These are phyloP conservation scores for Drosophila niveifrons DNA, from an alignment of 2,888 invertebrate genomes.

Conservation along the genomic window DNA sequence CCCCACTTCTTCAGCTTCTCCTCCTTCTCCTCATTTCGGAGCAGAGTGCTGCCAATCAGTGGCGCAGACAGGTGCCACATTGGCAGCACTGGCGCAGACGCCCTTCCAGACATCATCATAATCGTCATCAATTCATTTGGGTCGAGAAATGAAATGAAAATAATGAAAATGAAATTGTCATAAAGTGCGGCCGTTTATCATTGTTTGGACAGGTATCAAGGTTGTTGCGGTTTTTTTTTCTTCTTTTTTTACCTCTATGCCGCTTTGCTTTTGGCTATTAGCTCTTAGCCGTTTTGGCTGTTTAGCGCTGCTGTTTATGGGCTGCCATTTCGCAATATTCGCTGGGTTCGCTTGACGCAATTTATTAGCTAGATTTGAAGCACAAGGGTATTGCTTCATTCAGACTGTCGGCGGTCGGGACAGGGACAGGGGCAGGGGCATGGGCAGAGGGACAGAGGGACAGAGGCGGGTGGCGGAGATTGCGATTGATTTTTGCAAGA, in stretches of 20 bases:
- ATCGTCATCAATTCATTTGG: conserved; percentile 1
- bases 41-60: background rate
- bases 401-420: background rate
- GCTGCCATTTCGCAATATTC: conserved; percentile 54
- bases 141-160: conserved; percentile 10
- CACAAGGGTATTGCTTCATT: conserved; percentile 67
- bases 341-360: conserved; percentile 59
- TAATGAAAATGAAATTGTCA: conserved; percentile 57
- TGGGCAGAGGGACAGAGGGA: background rate
- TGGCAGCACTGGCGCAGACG: background rate
- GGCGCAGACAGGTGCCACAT: background rate
- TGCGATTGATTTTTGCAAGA: conserved; percentile 58
- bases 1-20: background rate
- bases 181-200: conserved; percentile 60
- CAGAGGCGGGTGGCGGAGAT: conserved; percentile 11
- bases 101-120: background rate
- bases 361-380: conserved; percentile 65
- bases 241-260: conserved; percentile 14
- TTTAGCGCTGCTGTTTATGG: conserved; percentile 50
- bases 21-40: background rate
- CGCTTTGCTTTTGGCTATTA: background rate
- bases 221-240: conserved; percentile 45
- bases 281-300: conserved; percentile 12
- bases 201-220: conserved; percentile 58
- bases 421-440: background rate